A percentile compares a stretch with the other conserved stretches of the same genome.
These are phyloP conservation scores for Clarias gariepinus DNA, from an alignment of 2,113 vertebrate species.

Conservation along the genomic window DNA sequence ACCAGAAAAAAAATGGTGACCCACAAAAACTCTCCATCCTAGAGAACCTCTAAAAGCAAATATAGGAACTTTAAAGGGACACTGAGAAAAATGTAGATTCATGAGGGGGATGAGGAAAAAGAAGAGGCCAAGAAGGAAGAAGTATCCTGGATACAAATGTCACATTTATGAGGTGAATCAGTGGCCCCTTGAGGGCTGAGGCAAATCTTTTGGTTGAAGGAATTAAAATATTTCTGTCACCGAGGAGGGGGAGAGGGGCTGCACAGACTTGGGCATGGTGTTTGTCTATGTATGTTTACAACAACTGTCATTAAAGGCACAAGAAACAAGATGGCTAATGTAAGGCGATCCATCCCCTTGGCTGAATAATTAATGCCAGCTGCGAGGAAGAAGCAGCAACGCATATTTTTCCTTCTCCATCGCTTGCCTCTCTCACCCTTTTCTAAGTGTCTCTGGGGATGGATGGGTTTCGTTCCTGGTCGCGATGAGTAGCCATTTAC, in stretches of 20 bases:
- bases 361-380: conserved; percentile 87
- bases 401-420: conserved; percentile 76
- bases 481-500: conserved; percentile 77
- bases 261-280: conserved; percentile 68
- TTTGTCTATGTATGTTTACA: conserved; percentile 92
- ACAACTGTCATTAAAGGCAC: conserved; percentile 86
- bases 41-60: conserved; percentile 22
- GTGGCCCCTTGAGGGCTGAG: conserved; percentile 25
- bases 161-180: conserved; percentile 5
- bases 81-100: not conserved
- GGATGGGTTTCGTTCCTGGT: conserved; percentile 81
- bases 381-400: conserved; percentile 78
- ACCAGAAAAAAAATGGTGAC: conserved; percentile 40
- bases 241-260: conserved; percentile 59
- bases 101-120: conserved; percentile 2
- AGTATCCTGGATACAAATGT: conserved; percentile 16
- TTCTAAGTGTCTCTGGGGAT: conserved; percentile 80
- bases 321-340: conserved; percentile 88
- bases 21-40: not conserved
- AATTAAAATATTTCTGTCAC: conserved; percentile 65
- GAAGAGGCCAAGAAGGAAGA: not conserved
- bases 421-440: conserved; percentile 77
- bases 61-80: conserved; percentile 17
- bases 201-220: conserved; percentile 45
- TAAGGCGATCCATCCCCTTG: conserved; percentile 81